Evolutionary conservation across 2,888 invertebrate species (phyloP).

Genomic region (Smittia aterrima): DNA sequence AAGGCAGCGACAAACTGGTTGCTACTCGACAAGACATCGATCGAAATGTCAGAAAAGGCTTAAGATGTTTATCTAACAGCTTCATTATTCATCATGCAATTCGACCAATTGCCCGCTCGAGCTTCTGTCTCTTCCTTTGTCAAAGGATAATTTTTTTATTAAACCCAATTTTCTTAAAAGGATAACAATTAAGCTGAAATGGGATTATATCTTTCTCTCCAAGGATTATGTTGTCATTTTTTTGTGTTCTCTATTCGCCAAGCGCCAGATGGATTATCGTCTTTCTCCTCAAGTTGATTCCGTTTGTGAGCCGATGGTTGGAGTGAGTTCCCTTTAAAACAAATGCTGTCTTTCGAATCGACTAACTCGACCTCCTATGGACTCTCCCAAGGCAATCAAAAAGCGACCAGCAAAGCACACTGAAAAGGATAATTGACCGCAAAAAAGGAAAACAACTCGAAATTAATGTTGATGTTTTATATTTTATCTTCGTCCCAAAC

Average conservation of each 20-base stretch:
- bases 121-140: neutral
- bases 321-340: too few species aligned
- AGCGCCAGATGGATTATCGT: slow-evolving; percentile 39
- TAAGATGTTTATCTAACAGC: slow-evolving; percentile 34
- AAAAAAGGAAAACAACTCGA: slow-evolving; percentile 21
- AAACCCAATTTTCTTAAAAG: slow-evolving; percentile 17
- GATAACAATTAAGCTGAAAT: slow-evolving; percentile 35
- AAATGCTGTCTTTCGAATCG: too few species aligned
- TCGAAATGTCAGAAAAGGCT: slow-evolving; percentile 14
- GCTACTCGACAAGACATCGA: neutral
- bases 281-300: neutral
- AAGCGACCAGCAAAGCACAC: slow-evolving; percentile 23
- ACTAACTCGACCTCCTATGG: slow-evolving; percentile 34
- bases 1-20: neutral
- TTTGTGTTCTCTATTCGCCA: neutral
- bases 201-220: slow-evolving; percentile 25
- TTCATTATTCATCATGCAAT: slow-evolving; percentile 7
- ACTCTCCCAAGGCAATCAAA: slow-evolving; percentile 34
- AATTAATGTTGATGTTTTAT: neutral
- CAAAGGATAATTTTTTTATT: neutral
- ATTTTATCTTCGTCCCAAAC: neutral
- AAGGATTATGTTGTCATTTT: slow-evolving; percentile 37
- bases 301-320: neutral
- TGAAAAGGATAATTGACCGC: slow-evolving; percentile 33
- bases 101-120: neutral